Evolutionary conservation across 2,888 invertebrate species (phyloP), one percentile per base, ranked within the genome.

Genomic region (Tyria jacobaeae): DNA sequence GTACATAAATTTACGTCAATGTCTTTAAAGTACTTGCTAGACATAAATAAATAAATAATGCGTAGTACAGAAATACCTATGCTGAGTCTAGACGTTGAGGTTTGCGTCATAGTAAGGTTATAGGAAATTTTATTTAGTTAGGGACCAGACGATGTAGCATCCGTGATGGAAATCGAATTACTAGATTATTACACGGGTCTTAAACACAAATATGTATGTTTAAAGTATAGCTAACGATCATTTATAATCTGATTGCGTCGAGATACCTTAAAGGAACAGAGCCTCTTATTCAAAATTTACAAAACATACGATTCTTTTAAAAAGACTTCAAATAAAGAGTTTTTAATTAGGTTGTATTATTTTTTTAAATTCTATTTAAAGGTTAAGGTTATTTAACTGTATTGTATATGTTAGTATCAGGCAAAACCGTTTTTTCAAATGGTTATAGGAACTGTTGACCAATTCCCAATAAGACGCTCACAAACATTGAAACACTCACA

Each of bases 111-210:
- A 31, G 31, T 14, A 49, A 48, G 35, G 56, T 27, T 7, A 21
- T 3, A 21, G 21, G 34, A 21, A 51, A 35, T 35, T 51, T 51
- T 21, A 35, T 12, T 35, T 10, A 21, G 34, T 51, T 51, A 51
- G 21, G 21, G 34, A n/a, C 34, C 51, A 51, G 34, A 51, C 35
- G 51, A 51, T 21, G 15, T 15, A 25, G 25, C 48, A 48, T 47
- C 47, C 24, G 47, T 15, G 48, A 48, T n/a, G n/a, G 21, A 15
- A 24, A 54, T 54, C 25, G 31, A 14, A 17, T 48, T 27, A 25
- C 37, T 49, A 25, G 49, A 12, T 10, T 39, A 53, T 12, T 54
- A 17, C 21, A 27, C 21, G 10, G 21, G 3, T 17, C 21, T 3
- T 10, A 21, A 17, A 44, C 41, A 12, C 17, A 44, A 21, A 17